Base-by-base conservation (phyloP, 2,113 vertebrate genomes). In the Morphnarchus princeps region DNA sequence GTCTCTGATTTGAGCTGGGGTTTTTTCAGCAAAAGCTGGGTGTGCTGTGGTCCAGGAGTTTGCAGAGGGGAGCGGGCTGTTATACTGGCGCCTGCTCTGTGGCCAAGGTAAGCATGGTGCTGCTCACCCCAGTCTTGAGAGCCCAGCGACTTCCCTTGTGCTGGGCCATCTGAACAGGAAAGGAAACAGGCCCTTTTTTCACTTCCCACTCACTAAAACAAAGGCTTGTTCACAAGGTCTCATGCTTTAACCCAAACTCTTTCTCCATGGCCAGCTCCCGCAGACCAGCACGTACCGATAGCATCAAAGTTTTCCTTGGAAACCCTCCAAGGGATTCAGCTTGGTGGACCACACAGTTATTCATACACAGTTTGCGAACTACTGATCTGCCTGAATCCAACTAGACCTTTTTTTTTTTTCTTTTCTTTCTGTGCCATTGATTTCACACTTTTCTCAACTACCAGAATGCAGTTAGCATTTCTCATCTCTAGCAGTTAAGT, bases 301-400 rank as follows among this genome's bases (percentile, higher is more conserved):
- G 49, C 83, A 94, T 96, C 87, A 72, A 84, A 67, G 87, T 76
- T 95, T 96, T 91, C 40, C 57, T 96, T 96, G 93, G 96, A 97
- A 87, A 26, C 15, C 4, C 26, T 95, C 95, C 87, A 90, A 91
- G 58, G 43, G 77, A 74, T 95, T 94, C 77, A 93, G 57, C 73
- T 82, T 7, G 1, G 61, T 82, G 73, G 87, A 91, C 93, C 91
- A 87, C 91, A 91, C 59, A 78, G 92, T 84, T 94, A 89, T 66
- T 94, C 63, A 61, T 20, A n/a, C 38, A 17, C 2, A 2, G 42
- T 57, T 93, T 74, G 72, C 50, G 72, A 96, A 63, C 13, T 76
- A 69, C 90, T 47, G 28, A 79, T 92, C 77, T 87, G 55, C 61
- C 52, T 78, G 69, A 86, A 93, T 79, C 42, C 36, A 81, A 15